Evolutionary conservation across 2,888 invertebrate species (phyloP).

Genomic region (Cylindroiulus punctatus): DNA sequence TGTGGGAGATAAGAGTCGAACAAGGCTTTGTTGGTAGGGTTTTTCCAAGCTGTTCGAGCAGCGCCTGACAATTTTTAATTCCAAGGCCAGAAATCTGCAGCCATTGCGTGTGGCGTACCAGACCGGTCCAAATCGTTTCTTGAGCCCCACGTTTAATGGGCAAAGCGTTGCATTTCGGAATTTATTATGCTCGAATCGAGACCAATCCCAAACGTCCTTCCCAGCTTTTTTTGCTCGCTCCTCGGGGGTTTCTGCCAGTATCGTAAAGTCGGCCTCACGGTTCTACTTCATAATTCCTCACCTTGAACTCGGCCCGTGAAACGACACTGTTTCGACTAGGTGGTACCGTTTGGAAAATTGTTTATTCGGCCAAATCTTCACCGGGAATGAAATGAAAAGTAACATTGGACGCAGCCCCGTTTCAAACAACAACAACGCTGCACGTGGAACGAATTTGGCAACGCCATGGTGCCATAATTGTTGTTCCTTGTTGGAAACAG

Average conservation of each 20-base stretch:
- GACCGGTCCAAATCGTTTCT: constrained; percentile 7
- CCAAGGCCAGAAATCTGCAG: background rate
- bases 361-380: background rate
- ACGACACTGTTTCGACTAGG: constrained; percentile 18
- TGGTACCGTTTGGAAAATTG: background rate
- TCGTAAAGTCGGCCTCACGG: background rate
- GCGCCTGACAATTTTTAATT: constrained; percentile 23
- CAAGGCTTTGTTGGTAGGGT: constrained; percentile 7
- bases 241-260: constrained; percentile 1
- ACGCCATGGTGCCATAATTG: too few relatives aligned
- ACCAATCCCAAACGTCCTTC: constrained; percentile 42
- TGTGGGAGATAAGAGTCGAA: background rate
- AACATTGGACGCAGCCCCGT: constrained; percentile 3
- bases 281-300: background rate
- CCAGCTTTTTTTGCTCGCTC: background rate
- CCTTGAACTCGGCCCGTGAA: background rate
- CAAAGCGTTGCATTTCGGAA: constrained; percentile 11
- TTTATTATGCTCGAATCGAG: constrained; percentile 42
- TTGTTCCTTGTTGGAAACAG: too few relatives aligned
- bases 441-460: too few relatives aligned
- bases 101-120: constrained; percentile 21
- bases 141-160: constrained; percentile 25
- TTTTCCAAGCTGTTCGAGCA: constrained; percentile 1
- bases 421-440: background rate
- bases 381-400: background rate